A percentile compares a stretch with the other conserved stretches of the same genome.
These are phyloP conservation scores for Cricetomys ansorgei DNA, from an alignment of 2,113 vertebrate genomes.

Conservation along the genomic window DNA sequence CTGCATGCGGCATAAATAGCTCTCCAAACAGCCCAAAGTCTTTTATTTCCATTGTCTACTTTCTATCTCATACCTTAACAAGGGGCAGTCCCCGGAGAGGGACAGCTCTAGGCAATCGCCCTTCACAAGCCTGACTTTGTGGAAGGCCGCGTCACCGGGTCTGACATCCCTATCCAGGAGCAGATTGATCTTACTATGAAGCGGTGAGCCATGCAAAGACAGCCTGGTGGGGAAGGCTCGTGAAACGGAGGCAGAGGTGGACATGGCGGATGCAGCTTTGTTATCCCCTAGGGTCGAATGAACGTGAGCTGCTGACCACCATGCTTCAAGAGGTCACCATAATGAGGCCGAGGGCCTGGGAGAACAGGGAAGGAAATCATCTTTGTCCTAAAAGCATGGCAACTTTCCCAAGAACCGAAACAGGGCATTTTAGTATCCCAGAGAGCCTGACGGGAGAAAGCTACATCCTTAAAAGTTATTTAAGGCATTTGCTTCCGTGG, in stretches of 20 bases:
- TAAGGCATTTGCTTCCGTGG: neutral
- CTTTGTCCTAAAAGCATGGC: conserved; percentile 46
- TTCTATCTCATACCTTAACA: conserved; percentile 64
- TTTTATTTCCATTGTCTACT: conserved; percentile 65
- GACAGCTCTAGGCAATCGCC: neutral
- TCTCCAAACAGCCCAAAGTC: conserved; percentile 50
- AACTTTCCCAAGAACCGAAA: conserved; percentile 65
- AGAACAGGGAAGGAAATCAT: conserved; percentile 56
- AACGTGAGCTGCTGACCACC: conserved; percentile 44
- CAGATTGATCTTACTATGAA: conserved; percentile 23
- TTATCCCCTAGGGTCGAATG: conserved; percentile 1
- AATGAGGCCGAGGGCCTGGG: conserved; percentile 63
- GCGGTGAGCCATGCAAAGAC: neutral
- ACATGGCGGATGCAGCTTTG: neutral
- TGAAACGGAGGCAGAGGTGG: conserved; percentile 33
- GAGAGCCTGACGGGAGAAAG: conserved; percentile 52
- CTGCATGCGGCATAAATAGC: conserved; percentile 57
- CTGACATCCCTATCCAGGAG: neutral
- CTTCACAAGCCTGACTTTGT: neutral
- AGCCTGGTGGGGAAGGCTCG: neutral
- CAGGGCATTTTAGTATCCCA: conserved; percentile 58
- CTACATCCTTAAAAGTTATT: conserved; percentile 63
- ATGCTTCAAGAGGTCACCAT: conserved; percentile 16
- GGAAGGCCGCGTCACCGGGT: neutral
- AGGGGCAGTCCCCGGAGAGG: conserved; percentile 30